phyloP scores from a whole-genome alignment of 2,888 invertebrate genomes.

The Clistopyga incitator region DNA sequence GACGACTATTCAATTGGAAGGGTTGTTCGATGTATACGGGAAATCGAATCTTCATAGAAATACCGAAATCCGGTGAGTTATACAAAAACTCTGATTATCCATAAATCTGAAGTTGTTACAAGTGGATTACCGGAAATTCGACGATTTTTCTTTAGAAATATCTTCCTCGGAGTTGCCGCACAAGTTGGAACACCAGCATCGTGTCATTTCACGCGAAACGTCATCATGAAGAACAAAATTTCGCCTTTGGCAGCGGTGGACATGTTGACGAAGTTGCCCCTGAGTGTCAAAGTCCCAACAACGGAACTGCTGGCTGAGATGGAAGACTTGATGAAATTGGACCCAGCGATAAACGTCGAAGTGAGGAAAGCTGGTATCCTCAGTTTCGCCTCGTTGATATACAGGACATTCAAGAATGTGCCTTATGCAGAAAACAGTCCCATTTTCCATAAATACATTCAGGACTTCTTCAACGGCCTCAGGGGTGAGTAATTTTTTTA shows the following conservation, averaged over 20 bases:
- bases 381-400: conserved; percentile 83
- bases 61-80: conserved; percentile 70
- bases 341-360: conserved; percentile 67
- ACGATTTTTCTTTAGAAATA: conserved; percentile 69
- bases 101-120: too few species aligned
- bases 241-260: conserved; percentile 76
- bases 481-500: conserved; percentile 82
- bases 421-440: conserved; percentile 22
- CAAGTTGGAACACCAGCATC: conserved; percentile 84
- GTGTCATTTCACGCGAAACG: conserved; percentile 81
- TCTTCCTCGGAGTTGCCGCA: conserved; percentile 84
- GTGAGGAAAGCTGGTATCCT: conserved; percentile 83
- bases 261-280: conserved; percentile 83
- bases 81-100: conserved; percentile 68
- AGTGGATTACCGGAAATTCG: too few species aligned
- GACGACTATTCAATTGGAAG: conserved; percentile 77
- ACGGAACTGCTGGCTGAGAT: conserved; percentile 81
- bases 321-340: conserved; percentile 78
- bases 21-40: conserved; percentile 71
- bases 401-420: conserved; percentile 77
- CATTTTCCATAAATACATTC: conserved; percentile 77
- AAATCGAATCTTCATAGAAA: conserved; percentile 61
- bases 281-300: conserved; percentile 82
- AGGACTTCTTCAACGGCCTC: conserved; percentile 78
- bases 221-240: conserved; percentile 81